Base-by-base conservation (phyloP, 2,113 vertebrate genomes). In the Psettodes erumei region DNA sequence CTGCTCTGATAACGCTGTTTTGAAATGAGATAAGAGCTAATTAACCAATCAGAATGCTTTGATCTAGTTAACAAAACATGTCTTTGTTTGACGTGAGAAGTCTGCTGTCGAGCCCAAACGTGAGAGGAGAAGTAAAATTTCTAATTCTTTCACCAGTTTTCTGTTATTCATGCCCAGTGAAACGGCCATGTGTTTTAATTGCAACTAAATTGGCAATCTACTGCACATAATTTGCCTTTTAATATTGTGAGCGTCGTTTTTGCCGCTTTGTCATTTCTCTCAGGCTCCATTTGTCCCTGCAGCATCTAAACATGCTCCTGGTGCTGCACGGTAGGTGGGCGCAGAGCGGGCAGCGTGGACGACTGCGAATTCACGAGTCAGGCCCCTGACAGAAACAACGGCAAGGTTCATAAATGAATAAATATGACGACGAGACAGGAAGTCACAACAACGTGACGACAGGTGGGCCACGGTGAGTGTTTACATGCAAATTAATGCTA, bases 1-100 rank as follows among this genome's bases (percentile, higher is more conserved):
- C 62, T 63, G 50, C 35, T 83, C 43, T 53, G 37, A 75, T 67
- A 35, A n/a, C 53, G 65, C 55, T 5, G 5, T 66, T 86, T 84
- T 78, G 51, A 76, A 71, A 82, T 25, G 4, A 80, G 67, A 86
- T 74, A 77, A 79, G 6, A 48, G 75, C 66, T 79, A 82, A 89
- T 89, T 81, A 89, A 58, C 62, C 45, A 84, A 82, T 83, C 58
- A 72, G 25, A 87, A 72, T 7, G 19, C 28, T 68, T 71, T 79
- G 8, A 85, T 81, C 59, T 73, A 75, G 79, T 79, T 65, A 83
- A 53, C 43, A 64, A 56, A 85, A 80, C 66, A 47, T 5, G 62
- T 65, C 63, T 73, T 37, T 63, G 27, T 77, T 68, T 73, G 60
- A 64, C 71, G 73, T 75, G 54, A 65, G n/a, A 55, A 47, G 30